These are phyloP conservation scores for Agelaius tricolor DNA, from an alignment of 2,113 vertebrate species.

Conservation along the genomic window DNA sequence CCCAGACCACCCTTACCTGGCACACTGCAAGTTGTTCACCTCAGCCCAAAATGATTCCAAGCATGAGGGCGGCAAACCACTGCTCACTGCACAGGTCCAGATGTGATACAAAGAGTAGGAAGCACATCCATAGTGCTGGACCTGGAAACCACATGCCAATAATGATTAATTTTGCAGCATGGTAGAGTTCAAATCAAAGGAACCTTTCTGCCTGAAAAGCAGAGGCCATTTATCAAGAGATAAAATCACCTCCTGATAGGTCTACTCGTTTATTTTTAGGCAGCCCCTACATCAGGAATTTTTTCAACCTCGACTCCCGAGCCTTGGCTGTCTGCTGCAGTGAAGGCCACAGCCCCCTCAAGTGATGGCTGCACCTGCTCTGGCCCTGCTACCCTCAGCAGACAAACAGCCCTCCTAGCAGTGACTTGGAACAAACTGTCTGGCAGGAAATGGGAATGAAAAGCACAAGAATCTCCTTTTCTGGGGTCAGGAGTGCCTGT, in stretches of 20 bases:
- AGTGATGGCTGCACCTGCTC: neutral
- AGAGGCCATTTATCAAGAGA: neutral
- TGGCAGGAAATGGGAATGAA: neutral
- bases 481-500: neutral
- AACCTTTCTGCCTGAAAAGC: neutral
- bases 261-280: neutral
- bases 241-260: neutral
- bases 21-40: neutral
- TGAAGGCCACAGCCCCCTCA: neutral
- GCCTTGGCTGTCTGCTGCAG: neutral
- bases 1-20: neutral
- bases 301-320: neutral
- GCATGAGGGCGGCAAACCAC: accelerated
- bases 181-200: neutral
- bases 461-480: neutral
- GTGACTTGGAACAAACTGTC: slow-evolving; percentile 6
- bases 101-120: neutral
- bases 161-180: neutral
- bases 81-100: neutral
- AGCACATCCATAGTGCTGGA: neutral
- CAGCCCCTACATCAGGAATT: neutral
- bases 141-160: neutral
- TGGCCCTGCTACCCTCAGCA: neutral
- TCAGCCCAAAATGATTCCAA: neutral
- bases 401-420: neutral